Evolutionary conservation across 2,113 vertebrate genomes (phyloP).

Genomic region (Nestor notabilis): DNA sequence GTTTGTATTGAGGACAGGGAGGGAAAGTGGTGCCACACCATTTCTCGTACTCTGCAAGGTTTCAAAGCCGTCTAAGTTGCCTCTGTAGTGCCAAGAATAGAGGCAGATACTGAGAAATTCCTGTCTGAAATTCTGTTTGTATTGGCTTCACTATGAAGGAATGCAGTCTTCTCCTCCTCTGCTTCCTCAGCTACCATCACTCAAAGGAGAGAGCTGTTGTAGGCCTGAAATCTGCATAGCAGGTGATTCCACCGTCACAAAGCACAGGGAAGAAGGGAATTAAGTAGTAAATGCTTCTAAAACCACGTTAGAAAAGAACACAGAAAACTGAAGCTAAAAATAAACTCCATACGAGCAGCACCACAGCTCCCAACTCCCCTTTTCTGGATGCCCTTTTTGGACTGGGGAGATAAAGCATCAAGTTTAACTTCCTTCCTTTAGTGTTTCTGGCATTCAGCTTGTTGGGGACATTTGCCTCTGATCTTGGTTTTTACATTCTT

Average conservation of each 20-base stretch:
- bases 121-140: neutral
- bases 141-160: neutral
- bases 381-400: neutral
- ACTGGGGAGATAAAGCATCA: neutral
- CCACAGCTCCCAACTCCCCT: neutral
- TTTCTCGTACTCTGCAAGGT: neutral
- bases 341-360: neutral
- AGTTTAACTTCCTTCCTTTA: neutral
- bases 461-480: neutral
- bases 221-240: neutral
- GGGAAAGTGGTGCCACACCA: neutral
- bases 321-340: neutral
- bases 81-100: neutral
- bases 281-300: neutral
- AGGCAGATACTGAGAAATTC: neutral
- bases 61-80: neutral
- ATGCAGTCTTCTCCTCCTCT: neutral
- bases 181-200: neutral
- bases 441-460: neutral
- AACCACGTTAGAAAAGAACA: neutral
- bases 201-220: neutral
- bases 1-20: neutral
- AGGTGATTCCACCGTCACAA: neutral
- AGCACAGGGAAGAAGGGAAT: neutral
- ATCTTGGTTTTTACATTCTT: neutral